These are phyloP conservation scores for Sebastolobus altivelis DNA, from an alignment of 2,797 vertebrate species.

Conservation along the genomic window DNA sequence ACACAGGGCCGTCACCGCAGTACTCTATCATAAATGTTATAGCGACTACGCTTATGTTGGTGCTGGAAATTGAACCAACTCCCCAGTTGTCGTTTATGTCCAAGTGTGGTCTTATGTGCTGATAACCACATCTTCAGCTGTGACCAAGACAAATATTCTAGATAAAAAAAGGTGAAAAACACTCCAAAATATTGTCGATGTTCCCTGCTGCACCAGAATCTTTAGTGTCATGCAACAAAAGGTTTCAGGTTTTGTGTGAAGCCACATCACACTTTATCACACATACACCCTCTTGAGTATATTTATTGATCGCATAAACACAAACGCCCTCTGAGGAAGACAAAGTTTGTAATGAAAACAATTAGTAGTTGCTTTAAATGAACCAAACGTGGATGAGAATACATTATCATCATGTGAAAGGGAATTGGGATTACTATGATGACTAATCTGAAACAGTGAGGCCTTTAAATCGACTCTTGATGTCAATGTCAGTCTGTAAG, in stretches of 20 bases:
- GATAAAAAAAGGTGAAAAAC: not conserved
- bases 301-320: not conserved
- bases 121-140: not conserved
- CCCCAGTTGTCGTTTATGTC: not conserved
- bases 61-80: not conserved
- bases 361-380: not conserved
- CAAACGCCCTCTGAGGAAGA: not conserved
- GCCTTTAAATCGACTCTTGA: constrained; percentile 4
- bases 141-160: not conserved
- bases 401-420: not conserved
- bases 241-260: not conserved
- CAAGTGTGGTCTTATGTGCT: not conserved
- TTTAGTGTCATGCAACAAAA: not conserved
- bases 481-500: constrained; percentile 8
- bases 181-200: not conserved
- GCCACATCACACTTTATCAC: not conserved
- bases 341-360: not conserved
- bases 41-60: too few species aligned
- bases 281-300: not conserved
- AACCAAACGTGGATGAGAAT: not conserved
- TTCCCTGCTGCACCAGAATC: not conserved
- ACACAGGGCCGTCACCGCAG: not conserved
- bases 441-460: not conserved
- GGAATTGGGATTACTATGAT: not conserved
- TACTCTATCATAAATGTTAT: not conserved